phyloP scores from a whole-genome alignment of 2,113 vertebrate genomes.

The Brachypteracias leptosomus region DNA sequence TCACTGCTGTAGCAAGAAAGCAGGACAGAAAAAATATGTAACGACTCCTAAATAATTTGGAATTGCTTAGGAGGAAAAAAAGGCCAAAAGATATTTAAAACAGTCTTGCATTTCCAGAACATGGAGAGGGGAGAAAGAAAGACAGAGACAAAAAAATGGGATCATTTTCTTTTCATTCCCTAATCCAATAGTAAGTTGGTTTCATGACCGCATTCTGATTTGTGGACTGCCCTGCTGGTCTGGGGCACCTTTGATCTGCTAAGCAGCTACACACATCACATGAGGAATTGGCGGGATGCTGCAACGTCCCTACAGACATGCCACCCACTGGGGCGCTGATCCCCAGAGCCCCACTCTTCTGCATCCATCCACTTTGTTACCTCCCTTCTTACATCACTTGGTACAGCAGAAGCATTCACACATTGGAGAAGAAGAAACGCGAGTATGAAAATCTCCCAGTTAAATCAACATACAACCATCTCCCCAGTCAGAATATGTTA shows the following conservation, averaged over 20 bases:
- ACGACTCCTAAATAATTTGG: neutral
- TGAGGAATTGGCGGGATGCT: neutral
- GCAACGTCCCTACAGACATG: neutral
- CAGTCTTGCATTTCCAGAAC: neutral
- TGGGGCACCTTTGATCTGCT: neutral
- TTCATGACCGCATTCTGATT: too few species aligned
- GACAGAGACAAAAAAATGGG: neutral
- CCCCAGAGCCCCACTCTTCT: neutral
- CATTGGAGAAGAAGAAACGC: neutral
- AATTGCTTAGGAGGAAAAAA: neutral
- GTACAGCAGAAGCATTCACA: neutral
- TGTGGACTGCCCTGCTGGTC: neutral
- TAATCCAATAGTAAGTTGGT: neutral
- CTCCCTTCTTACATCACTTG: neutral
- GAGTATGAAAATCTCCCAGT: neutral
- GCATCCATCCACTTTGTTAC: neutral
- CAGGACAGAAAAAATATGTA: neutral
- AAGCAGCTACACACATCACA: rapidly evolving
- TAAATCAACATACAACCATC: neutral
- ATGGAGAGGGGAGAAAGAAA: rapidly evolving
- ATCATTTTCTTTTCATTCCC: neutral
- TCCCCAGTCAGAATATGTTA: neutral
- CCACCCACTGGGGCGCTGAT: neutral
- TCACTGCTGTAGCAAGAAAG: neutral
- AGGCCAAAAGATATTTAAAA: neutral